Percentiles rank a stretch among this genome's conserved stretches.
phyloP scores from a whole-genome alignment of 2,797 vertebrate genomes.

The Euphonia xanthogaster region DNA sequence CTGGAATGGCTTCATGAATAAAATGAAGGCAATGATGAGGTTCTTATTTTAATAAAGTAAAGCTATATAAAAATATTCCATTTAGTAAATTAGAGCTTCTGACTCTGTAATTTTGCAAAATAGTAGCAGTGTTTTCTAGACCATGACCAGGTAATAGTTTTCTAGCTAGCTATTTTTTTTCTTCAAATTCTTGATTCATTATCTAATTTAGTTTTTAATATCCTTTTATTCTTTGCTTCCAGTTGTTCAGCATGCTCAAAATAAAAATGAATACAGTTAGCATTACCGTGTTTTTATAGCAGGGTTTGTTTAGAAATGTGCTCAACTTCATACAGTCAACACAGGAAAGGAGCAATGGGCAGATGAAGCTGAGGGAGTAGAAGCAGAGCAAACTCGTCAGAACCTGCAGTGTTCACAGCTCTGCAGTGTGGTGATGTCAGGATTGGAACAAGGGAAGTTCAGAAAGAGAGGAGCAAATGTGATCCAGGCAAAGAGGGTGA shows the following conservation, averaged over 20 bases:
- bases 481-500: neutral
- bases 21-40: neutral
- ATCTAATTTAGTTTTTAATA: neutral
- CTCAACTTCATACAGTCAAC: neutral
- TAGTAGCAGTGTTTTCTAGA: neutral
- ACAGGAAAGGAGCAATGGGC: neutral
- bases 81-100: neutral
- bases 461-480: neutral
- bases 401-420: neutral
- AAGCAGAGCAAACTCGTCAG: neutral
- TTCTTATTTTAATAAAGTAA: neutral
- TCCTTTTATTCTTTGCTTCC: neutral
- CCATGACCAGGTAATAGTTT: neutral
- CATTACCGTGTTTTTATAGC: neutral
- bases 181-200: neutral
- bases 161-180: neutral
- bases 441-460: neutral
- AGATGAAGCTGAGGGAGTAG: neutral
- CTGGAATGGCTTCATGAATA: neutral
- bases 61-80: neutral
- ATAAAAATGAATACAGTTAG: neutral
- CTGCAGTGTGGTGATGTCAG: neutral
- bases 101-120: conserved; percentile 2
- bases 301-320: neutral
- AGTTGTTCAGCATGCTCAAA: neutral